Base-by-base conservation (phyloP, 2,113 vertebrate genomes). In the Lamprotornis superbus region DNA sequence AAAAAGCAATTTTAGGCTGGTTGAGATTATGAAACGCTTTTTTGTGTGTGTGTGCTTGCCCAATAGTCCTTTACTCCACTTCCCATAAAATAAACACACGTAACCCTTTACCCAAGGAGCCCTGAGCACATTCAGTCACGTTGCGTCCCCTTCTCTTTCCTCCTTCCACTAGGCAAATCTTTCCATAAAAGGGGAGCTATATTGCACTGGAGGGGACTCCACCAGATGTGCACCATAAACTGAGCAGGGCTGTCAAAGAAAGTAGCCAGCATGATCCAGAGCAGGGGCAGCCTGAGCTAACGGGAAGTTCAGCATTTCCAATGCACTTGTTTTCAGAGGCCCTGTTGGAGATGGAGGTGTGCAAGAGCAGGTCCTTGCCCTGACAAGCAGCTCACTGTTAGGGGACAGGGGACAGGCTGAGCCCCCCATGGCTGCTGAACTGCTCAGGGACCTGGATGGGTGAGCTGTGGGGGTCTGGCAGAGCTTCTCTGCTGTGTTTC, bases 11-110 rank as follows among this genome's bases (percentile, higher is more conserved):
- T 96, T 93, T 96, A 83, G 86, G 60, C 79, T 79, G 86, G 68
- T 92, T 78, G 86, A 81, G 83, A 90, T 96, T 96, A 97, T 96
- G 93, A 97, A 97, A 96, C 5, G 37, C 68, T 94, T 95, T 93
- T 91, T 37, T 86, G 83, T 86, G 83, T 90, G 84, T 94, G 84
- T 94, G 92, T 31, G 64, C 68, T 95, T 95, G 94, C 94, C 90
- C 90, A 95, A 92, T 2, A 94, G 94, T 88, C 92, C 90, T 95
- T 94, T 90, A 83, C 94, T 97, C 83, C 61, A 76, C 86, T 96
- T 96, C 87, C 84, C 85, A 92, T 92, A 93, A 96, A 95, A 95
- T 96, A 96, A 97, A 97, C 93, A 94, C 92, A 96, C 64, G 0
- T 84, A 95, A 93, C 93, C 64, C 85, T 91, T 92, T 95, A 79